These are phyloP conservation scores for Amaurobius ferox DNA, from an alignment of 2,888 invertebrate species.

Conservation along the genomic window DNA sequence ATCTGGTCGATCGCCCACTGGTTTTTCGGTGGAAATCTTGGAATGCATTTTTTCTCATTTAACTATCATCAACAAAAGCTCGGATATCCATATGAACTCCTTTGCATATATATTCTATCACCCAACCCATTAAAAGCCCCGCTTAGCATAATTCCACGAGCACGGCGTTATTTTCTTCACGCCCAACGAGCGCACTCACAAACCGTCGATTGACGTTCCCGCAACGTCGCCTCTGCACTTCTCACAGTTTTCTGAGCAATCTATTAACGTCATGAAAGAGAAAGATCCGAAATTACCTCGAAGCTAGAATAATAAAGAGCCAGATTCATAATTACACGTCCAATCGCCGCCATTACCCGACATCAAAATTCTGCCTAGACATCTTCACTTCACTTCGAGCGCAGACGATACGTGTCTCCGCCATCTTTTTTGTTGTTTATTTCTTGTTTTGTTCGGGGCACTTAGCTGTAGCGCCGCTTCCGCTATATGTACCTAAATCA, in stretches of 20 bases:
- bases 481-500: slow-evolving; percentile 43
- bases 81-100: too few species aligned
- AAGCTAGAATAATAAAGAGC: slow-evolving; percentile 8
- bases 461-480: slow-evolving; percentile 65
- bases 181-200: neutral
- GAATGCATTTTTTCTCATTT: too few species aligned
- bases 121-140: too few species aligned
- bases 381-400: slow-evolving; percentile 32
- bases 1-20: too few species aligned
- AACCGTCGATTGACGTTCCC: neutral
- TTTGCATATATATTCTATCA: too few species aligned
- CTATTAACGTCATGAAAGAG: slow-evolving; percentile 14
- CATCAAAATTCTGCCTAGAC: slow-evolving; percentile 20
- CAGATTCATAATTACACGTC: slow-evolving; percentile 1
- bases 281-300: slow-evolving; percentile 3
- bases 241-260: neutral
- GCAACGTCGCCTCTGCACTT: neutral
- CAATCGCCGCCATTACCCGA: slow-evolving; percentile 8
- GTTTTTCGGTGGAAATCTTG: too few species aligned
- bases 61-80: too few species aligned
- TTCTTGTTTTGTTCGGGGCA: slow-evolving; percentile 34
- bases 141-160: too few species aligned
- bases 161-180: neutral
- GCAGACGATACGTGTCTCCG: slow-evolving; percentile 63
- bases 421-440: slow-evolving; percentile 16